Evolutionary conservation across 2,113 vertebrate species (phyloP).

Genomic region (Vicugna pacos): DNA sequence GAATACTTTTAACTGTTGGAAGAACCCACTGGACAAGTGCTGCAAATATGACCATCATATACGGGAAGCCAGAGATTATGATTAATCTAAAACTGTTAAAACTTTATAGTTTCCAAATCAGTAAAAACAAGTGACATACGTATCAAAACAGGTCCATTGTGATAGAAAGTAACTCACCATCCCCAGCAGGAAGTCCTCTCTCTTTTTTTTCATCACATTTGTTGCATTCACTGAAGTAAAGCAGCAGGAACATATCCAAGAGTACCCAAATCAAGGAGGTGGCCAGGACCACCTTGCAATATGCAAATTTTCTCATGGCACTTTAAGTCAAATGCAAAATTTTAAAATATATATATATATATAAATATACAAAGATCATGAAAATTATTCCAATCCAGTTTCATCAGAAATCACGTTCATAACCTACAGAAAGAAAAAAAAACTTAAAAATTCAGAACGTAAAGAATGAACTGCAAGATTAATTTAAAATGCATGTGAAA

Average conservation of each 20-base stretch:
- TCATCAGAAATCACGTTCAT: constrained; percentile 83
- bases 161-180: constrained; percentile 86
- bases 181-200: constrained; percentile 93
- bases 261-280: constrained; percentile 99
- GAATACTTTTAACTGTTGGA: neutral
- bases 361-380: constrained; percentile 88
- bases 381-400: constrained; percentile 85
- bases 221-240: constrained; percentile 99
- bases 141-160: neutral
- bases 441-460: constrained; percentile 68
- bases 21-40: constrained; percentile 26
- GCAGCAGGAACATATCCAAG: constrained; percentile 98
- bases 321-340: constrained; percentile 88
- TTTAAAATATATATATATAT: constrained; percentile 87
- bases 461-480: constrained; percentile 13
- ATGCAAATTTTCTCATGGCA: constrained; percentile 99
- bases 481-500: constrained; percentile 37
- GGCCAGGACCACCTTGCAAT: constrained; percentile 99
- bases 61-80: neutral
- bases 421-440: constrained; percentile 78
- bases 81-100: constrained; percentile 23
- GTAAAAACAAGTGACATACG: neutral
- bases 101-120: neutral
- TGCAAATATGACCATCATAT: constrained; percentile 1
- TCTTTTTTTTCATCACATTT: constrained; percentile 98